Conservation (phyloP, 2,797 vertebrate species). For the Phalanger gymnotis region DNA sequence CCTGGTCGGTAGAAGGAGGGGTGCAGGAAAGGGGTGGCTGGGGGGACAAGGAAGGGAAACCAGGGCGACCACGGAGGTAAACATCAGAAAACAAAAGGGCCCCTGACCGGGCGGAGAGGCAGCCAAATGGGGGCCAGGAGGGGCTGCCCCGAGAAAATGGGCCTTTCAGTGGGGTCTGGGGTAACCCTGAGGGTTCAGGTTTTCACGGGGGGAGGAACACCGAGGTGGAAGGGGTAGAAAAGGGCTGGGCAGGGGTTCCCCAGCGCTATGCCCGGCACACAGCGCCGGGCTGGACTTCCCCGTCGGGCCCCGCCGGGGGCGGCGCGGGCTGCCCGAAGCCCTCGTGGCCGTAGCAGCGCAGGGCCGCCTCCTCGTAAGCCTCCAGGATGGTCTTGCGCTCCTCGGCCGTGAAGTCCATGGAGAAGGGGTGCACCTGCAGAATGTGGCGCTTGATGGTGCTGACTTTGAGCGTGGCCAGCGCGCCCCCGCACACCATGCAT, state of each 20-base stretch:
- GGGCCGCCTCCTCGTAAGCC: conserved; percentile 88
- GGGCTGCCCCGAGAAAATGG: too few relatives aligned
- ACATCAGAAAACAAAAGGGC: neutral
- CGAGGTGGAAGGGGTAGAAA: neutral
- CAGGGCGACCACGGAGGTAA: neutral
- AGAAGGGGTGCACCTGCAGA: conserved; percentile 93
- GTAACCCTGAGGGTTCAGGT: neutral
- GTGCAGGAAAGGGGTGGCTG: neutral
- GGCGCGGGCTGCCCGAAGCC: conserved; percentile 76
- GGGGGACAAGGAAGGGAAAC: neutral
- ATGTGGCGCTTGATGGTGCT: conserved; percentile 93
- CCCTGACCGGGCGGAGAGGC: neutral
- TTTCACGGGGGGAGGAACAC: neutral
- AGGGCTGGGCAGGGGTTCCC: neutral
- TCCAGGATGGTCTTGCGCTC: conserved; percentile 90
- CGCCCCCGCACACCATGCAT: conserved; percentile 91
- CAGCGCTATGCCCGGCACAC: conserved; percentile 71
- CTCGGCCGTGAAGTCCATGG: conserved; percentile 88
- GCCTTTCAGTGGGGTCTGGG: neutral
- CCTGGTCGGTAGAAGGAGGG: neutral
- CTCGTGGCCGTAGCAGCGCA: conserved; percentile 83
- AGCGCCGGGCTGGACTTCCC: conserved; percentile 73
- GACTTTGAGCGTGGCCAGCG: conserved; percentile 90
- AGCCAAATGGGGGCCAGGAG: neutral
- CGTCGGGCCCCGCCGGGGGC: conserved; percentile 61